Percentiles rank a stretch among this genome's conserved stretches.
These are phyloP conservation scores for Dryobota labecula DNA, from an alignment of 2,888 invertebrate species.

Conservation along the genomic window DNA sequence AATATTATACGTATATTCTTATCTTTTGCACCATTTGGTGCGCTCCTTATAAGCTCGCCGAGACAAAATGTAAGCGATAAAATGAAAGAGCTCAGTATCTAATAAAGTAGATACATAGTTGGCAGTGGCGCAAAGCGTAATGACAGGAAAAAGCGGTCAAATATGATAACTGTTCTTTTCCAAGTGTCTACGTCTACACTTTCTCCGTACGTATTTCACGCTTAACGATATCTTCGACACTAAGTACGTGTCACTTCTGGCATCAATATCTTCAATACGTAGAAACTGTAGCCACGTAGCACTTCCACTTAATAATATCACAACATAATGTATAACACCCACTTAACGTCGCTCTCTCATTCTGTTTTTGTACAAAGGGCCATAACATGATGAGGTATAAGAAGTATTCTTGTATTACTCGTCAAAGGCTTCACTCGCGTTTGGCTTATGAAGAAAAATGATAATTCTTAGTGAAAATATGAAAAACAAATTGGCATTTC, in stretches of 20 bases:
- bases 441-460: slow-evolving; percentile 70
- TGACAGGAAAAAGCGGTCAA: slow-evolving; percentile 49
- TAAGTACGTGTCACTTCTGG: slow-evolving; percentile 25
- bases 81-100: slow-evolving; percentile 55
- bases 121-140: slow-evolving; percentile 47
- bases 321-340: slow-evolving; percentile 80
- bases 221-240: slow-evolving; percentile 23
- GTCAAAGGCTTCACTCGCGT: slow-evolving; percentile 71
- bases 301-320: slow-evolving; percentile 80
- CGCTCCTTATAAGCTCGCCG: slow-evolving; percentile 33
- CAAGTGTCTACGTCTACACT: slow-evolving; percentile 16
- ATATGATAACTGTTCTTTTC: slow-evolving; percentile 38
- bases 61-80: slow-evolving; percentile 52
- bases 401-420: slow-evolving; percentile 77
- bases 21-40: slow-evolving; percentile 44
- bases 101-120: slow-evolving; percentile 53
- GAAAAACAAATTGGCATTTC: slow-evolving; percentile 73
- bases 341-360: slow-evolving; percentile 77
- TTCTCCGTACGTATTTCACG: slow-evolving; percentile 14
- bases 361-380: slow-evolving; percentile 73
- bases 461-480: slow-evolving; percentile 73
- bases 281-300: slow-evolving; percentile 50
- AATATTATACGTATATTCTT: slow-evolving; percentile 36
- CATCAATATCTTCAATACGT: slow-evolving; percentile 15
- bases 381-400: slow-evolving; percentile 74